A percentile compares a stretch with the other conserved stretches of the same genome.
Conservation (phyloP, 2,888 invertebrate genomes). For the Tenodera sinensis region DNA sequence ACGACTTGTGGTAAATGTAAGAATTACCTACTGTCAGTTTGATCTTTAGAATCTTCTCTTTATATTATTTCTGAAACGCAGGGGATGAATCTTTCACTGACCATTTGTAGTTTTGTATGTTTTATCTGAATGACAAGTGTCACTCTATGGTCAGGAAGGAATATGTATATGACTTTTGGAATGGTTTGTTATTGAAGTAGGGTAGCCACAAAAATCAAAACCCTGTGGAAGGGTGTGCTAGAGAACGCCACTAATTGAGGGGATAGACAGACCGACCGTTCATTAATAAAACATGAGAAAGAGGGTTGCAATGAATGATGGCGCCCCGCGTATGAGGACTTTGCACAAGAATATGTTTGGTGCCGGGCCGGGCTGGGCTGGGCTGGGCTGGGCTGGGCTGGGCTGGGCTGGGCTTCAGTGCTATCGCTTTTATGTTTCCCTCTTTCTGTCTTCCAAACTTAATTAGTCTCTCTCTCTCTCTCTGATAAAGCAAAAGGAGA, state of each 20-base stretch:
- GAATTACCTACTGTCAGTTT: no score
- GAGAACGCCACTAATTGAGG: constrained; percentile 21
- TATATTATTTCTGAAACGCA: no score
- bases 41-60: no score
- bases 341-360: background rate
- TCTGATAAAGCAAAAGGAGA: background rate
- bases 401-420: background rate
- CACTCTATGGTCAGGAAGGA: no score
- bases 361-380: no score
- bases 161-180: background rate
- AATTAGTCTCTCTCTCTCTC: background rate
- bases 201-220: background rate
- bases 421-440: background rate
- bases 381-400: no score
- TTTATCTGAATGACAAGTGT: no score
- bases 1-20: no score
- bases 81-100: no score
- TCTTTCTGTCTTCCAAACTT: background rate
- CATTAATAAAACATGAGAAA: constrained; percentile 24
- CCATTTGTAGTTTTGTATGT: no score
- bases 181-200: background rate
- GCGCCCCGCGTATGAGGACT: background rate
- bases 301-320: background rate
- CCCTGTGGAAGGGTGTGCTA: background rate
- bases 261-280: constrained; percentile 3